A percentile compares a stretch with the other conserved stretches of the same genome.
phyloP scores from a whole-genome alignment of 2,113 vertebrate species.

The Apodemus sylvaticus region DNA sequence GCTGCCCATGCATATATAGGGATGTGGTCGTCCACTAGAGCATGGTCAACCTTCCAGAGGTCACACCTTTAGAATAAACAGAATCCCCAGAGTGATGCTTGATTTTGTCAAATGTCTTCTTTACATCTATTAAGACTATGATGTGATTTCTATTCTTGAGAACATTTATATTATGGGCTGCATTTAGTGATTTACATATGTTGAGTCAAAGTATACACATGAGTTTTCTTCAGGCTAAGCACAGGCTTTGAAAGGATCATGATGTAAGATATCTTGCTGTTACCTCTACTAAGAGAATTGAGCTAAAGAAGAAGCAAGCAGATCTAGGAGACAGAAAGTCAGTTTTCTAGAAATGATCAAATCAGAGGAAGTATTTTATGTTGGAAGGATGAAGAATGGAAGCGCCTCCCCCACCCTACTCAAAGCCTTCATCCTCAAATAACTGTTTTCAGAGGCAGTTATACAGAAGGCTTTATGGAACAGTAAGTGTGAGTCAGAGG shows the following conservation, averaged over 20 bases:
- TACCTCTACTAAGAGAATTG: not conserved
- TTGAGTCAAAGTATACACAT: not conserved
- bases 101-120: not conserved
- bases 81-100: not conserved
- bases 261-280: not conserved
- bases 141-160: not conserved
- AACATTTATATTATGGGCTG: not conserved
- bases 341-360: not conserved
- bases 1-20: not conserved
- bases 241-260: not conserved
- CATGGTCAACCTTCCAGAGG: not conserved
- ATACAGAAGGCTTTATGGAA: not conserved
- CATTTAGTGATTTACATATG: not conserved
- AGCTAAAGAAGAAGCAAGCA: not conserved
- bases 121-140: not conserved
- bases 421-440: not conserved
- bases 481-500: not conserved
- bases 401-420: accelerated
- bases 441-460: not conserved
- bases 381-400: not conserved
- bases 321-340: not conserved
- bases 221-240: not conserved
- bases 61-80: not conserved
- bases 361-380: not conserved
- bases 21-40: not conserved